Conservation (phyloP, 1,140 invertebrate species). For the Carcinoscorpius rotundicauda region DNA sequence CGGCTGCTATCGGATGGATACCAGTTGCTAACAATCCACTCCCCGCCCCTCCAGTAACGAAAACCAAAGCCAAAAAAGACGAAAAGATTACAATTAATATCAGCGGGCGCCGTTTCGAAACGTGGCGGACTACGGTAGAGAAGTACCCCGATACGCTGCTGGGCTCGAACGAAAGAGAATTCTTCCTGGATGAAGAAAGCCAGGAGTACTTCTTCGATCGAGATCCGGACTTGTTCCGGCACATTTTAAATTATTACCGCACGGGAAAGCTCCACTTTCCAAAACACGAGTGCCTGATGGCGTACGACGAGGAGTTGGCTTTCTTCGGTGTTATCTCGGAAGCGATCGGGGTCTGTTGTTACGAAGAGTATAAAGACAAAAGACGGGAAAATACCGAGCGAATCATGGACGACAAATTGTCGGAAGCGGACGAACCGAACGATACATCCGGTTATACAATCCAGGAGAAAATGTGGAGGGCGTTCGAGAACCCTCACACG, state of each 20-base stretch:
- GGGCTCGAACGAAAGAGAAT: conserved; percentile 97
- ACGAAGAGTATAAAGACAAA: conserved; percentile 96
- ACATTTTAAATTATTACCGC: conserved; percentile 97
- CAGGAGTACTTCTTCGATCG: conserved; percentile 99
- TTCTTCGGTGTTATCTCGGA: conserved; percentile 99
- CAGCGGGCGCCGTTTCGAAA: conserved; percentile 85
- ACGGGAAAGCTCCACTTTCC: conserved; percentile 98
- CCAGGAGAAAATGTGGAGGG: conserved; percentile 95
- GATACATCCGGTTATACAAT: conserved; percentile 56
- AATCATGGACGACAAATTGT: conserved; percentile 92
- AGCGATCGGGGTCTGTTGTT: conserved; percentile 96
- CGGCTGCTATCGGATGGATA: conserved; percentile 89
- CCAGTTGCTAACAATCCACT: conserved; percentile 68
- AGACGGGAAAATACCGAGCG: conserved; percentile 97
- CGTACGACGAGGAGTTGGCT: conserved; percentile 97
- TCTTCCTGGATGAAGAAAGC: conserved; percentile 97
- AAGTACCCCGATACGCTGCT: conserved; percentile 98
- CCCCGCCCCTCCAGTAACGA: conserved; percentile 71
- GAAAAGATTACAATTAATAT: conserved; percentile 76
- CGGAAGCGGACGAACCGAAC: conserved; percentile 68
- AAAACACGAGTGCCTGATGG: conserved; percentile 96
- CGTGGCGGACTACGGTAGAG: conserved; percentile 98
- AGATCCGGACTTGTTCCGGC: conserved; percentile 97
- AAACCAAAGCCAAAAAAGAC: conserved; percentile 58
- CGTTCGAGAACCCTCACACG: conserved; percentile 98